Base-by-base conservation (phyloP, 2,113 vertebrate genomes). In the Riparia riparia region DNA sequence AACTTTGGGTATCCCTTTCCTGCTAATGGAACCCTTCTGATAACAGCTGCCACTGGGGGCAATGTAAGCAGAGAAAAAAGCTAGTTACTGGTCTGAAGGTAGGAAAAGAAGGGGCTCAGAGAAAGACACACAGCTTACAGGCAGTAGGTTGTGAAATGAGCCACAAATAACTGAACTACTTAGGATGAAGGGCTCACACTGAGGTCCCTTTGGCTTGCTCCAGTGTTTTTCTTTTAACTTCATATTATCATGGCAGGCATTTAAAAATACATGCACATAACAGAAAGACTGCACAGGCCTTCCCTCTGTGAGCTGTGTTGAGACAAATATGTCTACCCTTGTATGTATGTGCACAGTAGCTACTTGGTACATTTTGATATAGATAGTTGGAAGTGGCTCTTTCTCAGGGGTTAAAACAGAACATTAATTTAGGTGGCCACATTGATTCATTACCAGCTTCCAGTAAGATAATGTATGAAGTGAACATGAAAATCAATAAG, bases 401-500 rank as follows among this genome's bases (percentile, higher is more conserved):
- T 93, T 82, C 51, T 4, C 0, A 44, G 82, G 47, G 68, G 17
- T 68, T 87, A 65, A 14, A 69, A 34, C 32, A 77, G 63, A 76
- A 22, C 37, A 31, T 56, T 16, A 53, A 32, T 91, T 84, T 80
- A 84, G 51, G 76, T 91, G 90, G 56, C 54, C n/a, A 66, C 57
- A 93, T 92, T 80, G 96, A 96, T 92, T 92, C 78, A 82, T 68
- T 63, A 44, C 39, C 45, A 80, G 77, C 60, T 96, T 89, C 79
- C 45, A 12, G 83, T 87, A 53, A 93, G 96, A 86, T 96, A 96
- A 89, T 24, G 32, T 71, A 90, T 74, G 39, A 89, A 87, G 37
- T 44, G 88, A 96, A 86, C 60, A 22, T 42, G 32, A 61, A 90
- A 89, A 95, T 96, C 96, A 89, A 93, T 97, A 86, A 29, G 53